These are phyloP conservation scores for Merops nubicus DNA, from an alignment of 2,113 vertebrate species.

Conservation along the genomic window DNA sequence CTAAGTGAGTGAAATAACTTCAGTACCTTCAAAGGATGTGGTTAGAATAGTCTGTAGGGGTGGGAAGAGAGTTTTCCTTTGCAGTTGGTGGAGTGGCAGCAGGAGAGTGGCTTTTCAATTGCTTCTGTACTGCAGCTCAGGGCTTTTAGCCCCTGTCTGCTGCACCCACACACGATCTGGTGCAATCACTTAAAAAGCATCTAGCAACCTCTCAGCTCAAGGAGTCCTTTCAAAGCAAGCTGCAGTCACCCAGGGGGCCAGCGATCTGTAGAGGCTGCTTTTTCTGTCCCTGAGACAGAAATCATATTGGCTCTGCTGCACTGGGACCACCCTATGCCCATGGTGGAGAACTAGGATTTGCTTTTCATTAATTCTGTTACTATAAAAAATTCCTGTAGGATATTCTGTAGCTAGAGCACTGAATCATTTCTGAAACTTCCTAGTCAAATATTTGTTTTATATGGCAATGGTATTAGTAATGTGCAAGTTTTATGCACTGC, in stretches of 20 bases:
- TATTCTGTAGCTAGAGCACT: slow-evolving; percentile 70
- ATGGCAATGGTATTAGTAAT: slow-evolving; percentile 79
- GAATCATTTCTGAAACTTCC: slow-evolving; percentile 78
- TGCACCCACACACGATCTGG: slow-evolving; percentile 60
- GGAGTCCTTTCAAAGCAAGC: slow-evolving; percentile 40
- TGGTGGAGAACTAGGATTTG: slow-evolving; percentile 41
- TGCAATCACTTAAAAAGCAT: slow-evolving; percentile 32
- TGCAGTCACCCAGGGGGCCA: slow-evolving; percentile 11
- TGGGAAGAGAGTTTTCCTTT: slow-evolving; percentile 50
- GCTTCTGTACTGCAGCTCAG: slow-evolving; percentile 14
- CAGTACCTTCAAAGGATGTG: slow-evolving; percentile 66
- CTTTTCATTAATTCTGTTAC: slow-evolving; percentile 71
- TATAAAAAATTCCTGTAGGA: slow-evolving; percentile 77
- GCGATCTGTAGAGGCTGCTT: slow-evolving; percentile 27
- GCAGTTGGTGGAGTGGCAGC: slow-evolving; percentile 6
- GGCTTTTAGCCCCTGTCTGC: slow-evolving; percentile 49
- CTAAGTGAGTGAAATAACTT: slow-evolving; percentile 57
- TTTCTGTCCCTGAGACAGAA: not conserved
- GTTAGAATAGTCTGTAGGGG: slow-evolving; percentile 54
- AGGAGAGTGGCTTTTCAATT: slow-evolving; percentile 40
- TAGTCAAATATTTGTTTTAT: slow-evolving; percentile 79
- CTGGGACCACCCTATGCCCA: slow-evolving; percentile 40
- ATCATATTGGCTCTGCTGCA: slow-evolving; percentile 17
- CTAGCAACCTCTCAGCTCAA: slow-evolving; percentile 32
- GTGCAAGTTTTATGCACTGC: slow-evolving; percentile 73